Evolutionary conservation across 92 coral and sea anemone genomes (phyloP), one percentile per base, ranked within the genome.

Genomic region (Parazoanthus darwini): DNA sequence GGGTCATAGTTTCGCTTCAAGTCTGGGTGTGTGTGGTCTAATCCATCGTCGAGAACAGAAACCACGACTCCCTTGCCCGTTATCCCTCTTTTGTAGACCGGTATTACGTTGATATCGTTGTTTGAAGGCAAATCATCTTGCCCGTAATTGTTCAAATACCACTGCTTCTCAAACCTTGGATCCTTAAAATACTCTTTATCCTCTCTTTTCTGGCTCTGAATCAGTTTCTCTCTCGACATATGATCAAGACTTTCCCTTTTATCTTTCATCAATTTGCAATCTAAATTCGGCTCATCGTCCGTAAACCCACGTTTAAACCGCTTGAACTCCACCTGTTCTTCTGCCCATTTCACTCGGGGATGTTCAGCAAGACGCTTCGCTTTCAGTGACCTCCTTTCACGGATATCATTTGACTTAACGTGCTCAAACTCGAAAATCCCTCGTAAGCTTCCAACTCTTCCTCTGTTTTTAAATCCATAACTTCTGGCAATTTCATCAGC

Each of bases 321-420:
- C 76, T 91, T 67, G 18, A 96, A 91, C 10, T 87, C 88, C 6
- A 89, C 86, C 75, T 97, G 99, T 78, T 92, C 92, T 76, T 94
- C 96, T 74, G 91, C 92, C 99, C 99, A 97, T 63, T 89, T 91
- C 0, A 97, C 93, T 58, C 93, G 88, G 0, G 98, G 99, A 82
- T 97, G 97, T 72, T 93, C 92, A 8, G 89, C 90, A 36, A 97
- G 94, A 13, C 80, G 90, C 78, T 93, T 91, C 8, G 94, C 93
- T 81, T 91, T 89, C n/a, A 87, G 90, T 6, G 86, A 78, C 71
- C 82, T 9, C 86, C 74, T 71, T 91, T 92, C 82, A 35, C 83
- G 73, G 94, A 89, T 26, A 71, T 79, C 29, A 79, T 77, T 92
- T 26, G 77, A 78, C 67, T 90, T 94, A 74, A 82, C 81, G 42